Conservation (phyloP, 64 coral and sea anemone species). For the Dendrophyllia cribrosa region DNA sequence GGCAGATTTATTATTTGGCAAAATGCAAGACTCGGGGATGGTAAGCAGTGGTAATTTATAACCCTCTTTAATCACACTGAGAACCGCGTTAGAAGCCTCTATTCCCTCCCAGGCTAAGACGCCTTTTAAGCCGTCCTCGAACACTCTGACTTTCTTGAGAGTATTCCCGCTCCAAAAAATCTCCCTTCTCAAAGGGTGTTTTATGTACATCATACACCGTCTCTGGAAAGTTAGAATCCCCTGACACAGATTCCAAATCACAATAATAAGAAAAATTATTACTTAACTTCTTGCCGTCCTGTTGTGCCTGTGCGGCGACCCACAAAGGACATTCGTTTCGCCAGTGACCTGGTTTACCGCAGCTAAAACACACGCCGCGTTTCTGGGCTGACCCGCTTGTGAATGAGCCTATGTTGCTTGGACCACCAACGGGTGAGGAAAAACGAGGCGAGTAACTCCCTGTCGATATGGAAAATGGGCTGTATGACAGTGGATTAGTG, state of each 20-base stretch:
- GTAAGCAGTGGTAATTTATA: slow-evolving; percentile 52
- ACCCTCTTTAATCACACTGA: slow-evolving; percentile 54
- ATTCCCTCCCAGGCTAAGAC: too few species aligned
- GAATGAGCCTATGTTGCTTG: neutral
- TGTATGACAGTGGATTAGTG: neutral
- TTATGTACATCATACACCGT: neutral
- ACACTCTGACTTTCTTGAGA: neutral
- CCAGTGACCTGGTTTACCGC: neutral
- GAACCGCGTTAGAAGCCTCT: too few species aligned
- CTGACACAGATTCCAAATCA: too few species aligned
- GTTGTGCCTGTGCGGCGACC: neutral
- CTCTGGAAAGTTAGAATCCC: too few species aligned
- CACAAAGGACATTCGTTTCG: neutral
- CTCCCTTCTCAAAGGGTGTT: slow-evolving; percentile 2
- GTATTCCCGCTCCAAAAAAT: slow-evolving; percentile 21
- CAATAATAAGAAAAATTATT: too few species aligned
- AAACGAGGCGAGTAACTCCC: neutral
- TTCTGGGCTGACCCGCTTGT: neutral
- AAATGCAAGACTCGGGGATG: slow-evolving; percentile 28
- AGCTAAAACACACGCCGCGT: neutral
- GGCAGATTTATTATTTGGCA: slow-evolving; percentile 32
- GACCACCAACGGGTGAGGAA: neutral
- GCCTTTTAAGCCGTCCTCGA: slow-evolving; percentile 27
- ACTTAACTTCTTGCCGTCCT: neutral
- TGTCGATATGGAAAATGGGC: neutral